Conservation (phyloP, 37 sponge, comb jelly and placozoan species). For the Dysidea cf. avara region DNA sequence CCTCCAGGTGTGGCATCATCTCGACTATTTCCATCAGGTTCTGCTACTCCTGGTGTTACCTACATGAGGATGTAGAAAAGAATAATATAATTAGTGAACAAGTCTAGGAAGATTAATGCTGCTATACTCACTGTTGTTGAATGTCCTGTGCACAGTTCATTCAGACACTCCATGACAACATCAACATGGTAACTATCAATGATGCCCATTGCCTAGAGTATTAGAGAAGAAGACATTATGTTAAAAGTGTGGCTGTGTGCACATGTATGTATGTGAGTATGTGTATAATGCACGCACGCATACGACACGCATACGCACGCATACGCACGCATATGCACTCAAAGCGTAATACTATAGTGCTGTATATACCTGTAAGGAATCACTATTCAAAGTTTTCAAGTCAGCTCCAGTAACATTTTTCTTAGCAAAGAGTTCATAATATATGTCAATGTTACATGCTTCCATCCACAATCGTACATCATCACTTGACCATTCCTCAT, state of each 20-base stretch:
- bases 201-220: slow-evolving; percentile 53
- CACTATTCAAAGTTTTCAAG: slow-evolving; percentile 9
- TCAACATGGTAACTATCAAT: slow-evolving; percentile 55
- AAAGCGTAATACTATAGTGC: not conserved
- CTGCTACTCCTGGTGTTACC: too few species aligned
- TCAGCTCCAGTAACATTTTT: slow-evolving; percentile 42
- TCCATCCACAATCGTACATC: slow-evolving; percentile 72
- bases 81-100: too few species aligned
- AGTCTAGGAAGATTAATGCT: too few species aligned
- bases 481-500: slow-evolving; percentile 49
- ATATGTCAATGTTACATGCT: slow-evolving; percentile 57
- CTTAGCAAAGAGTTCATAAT: slow-evolving; percentile 24
- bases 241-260: too few species aligned
- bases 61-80: too few species aligned
- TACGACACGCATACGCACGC: not conserved
- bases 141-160: slow-evolving; percentile 54
- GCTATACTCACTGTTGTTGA: too few species aligned
- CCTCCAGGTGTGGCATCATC: too few species aligned
- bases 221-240: not conserved
- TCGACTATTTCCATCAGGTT: too few species aligned
- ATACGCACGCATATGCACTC: not conserved
- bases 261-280: too few species aligned
- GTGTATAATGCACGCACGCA: not conserved
- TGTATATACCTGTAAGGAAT: slow-evolving; percentile 13
- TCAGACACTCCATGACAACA: slow-evolving; percentile 71